Percentiles rank a stretch among this genome's conserved stretches.
Conservation (phyloP, 1,140 invertebrate genomes). For the Ceratina japonica region DNA sequence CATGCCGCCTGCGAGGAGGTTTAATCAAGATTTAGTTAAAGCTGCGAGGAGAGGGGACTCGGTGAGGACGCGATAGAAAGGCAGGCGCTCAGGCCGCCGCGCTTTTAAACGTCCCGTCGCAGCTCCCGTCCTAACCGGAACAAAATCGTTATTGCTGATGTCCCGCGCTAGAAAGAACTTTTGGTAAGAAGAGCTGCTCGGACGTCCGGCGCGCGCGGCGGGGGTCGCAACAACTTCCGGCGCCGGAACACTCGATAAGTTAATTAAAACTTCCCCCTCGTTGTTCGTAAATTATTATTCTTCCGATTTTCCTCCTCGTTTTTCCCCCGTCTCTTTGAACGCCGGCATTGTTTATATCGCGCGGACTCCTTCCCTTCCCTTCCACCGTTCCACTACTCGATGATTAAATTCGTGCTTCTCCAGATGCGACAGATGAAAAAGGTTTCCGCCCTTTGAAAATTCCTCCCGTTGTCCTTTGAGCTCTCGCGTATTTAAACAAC, state of each 20-base stretch:
- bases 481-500: no score
- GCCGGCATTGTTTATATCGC: no score
- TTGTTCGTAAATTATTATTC: conserved; percentile 1
- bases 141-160: conserved; percentile 6
- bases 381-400: no score
- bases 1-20: conserved; percentile 4
- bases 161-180: background rate
- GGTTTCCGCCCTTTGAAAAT: no score
- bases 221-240: background rate
- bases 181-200: background rate
- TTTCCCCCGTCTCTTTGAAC: background rate
- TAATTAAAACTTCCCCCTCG: conserved; percentile 11
- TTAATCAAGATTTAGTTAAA: conserved; percentile 59
- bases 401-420: no score
- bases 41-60: conserved; percentile 3
- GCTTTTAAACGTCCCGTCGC: conserved; percentile 7
- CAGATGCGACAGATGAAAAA: no score
- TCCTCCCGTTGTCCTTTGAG: no score
- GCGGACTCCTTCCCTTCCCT: no score
- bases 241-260: background rate
- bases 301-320: background rate
- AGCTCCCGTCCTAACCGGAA: background rate
- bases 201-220: no score
- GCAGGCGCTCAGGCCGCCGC: no score
- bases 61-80: background rate